These are phyloP conservation scores for Phortica okadai DNA, from an alignment of 2,888 invertebrate genomes.

Conservation along the genomic window DNA sequence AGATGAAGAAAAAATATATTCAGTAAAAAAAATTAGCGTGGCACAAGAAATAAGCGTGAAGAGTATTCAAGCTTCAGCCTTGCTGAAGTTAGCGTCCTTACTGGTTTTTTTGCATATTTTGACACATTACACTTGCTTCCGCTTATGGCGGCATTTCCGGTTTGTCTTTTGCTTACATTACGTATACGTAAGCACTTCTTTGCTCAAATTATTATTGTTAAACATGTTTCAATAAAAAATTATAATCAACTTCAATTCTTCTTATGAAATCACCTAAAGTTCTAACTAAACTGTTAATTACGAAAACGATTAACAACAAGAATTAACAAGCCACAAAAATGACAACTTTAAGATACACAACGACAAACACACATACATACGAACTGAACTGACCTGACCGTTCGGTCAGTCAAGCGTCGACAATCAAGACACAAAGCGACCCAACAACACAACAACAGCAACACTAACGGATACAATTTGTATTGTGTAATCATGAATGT, in stretches of 20 bases:
- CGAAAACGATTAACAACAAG: constrained; percentile 22
- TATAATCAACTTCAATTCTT: not conserved
- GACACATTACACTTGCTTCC: too few relatives aligned
- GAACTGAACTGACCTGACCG: not conserved
- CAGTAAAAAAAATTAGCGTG: too few relatives aligned
- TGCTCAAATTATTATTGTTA: too few relatives aligned
- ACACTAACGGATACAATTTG: constrained; percentile 29
- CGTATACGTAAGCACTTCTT: too few relatives aligned
- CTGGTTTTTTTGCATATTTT: too few relatives aligned
- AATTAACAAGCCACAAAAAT: constrained; percentile 26
- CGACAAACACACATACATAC: constrained; percentile 36
- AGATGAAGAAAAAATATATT: too few relatives aligned
- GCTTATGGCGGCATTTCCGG: too few relatives aligned
- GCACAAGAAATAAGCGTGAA: too few relatives aligned
- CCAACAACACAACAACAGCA: not conserved
- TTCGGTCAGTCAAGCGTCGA: constrained; percentile 22
- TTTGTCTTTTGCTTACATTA: too few relatives aligned
- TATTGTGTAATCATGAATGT: not conserved
- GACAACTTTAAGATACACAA: not conserved
- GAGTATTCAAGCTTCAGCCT: too few relatives aligned
- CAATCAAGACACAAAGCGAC: constrained; percentile 16
- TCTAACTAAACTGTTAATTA: not conserved
- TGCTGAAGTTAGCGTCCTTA: too few relatives aligned
- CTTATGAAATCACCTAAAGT: not conserved
- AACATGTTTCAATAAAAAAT: too few relatives aligned